Base-by-base conservation (phyloP, 2,113 vertebrate species). In the Chauna torquata region DNA sequence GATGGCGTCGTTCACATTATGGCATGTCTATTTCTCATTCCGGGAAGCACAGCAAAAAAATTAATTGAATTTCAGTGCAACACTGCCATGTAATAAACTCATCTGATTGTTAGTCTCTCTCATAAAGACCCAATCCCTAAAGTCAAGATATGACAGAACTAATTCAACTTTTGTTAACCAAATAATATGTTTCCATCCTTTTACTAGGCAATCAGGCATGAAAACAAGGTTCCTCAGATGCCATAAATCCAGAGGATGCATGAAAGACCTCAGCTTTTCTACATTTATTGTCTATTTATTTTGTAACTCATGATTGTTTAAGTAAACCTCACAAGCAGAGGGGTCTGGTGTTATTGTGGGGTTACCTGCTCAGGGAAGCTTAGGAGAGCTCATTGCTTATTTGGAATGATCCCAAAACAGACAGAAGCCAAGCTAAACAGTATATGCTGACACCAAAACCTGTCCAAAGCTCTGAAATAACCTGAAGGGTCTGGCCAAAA, bases 51-150 rank as follows among this genome's bases (percentile, higher is more conserved):
- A 59, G 78, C 65, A 93, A 93, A 84, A 27, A 70, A 77, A 95
- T 90, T 86, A 93, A 94, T 88, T 80, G 66, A 92, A 92, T 95
- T 95, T 94, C 58, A 58, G 66, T 93, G 66, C 62, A 80, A 50
- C 88, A 82, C 71, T 74, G 58, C 79, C 24, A 58, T 83, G 79
- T 86, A 94, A 79, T 88, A 90, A 92, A 83, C 66, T 92, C 68
- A 62, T 83, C 72, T 86, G 76, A 86, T 80, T 96, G 40, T 70
- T 86, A 65, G 58, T 30, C 59, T 82, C 65, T 59, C 52, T 71
- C 27, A 66, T 34, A 81, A 92, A 64, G 75, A 80, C 34, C 24
- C 45, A 77, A 49, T 76, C 71, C 34, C 66, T 27, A 40, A 40
- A 95, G 88, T 45, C 44, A 86, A 64, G 66, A 42, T 15, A 74